Evolutionary conservation across 2,113 vertebrate genomes (phyloP).

Genomic region (Siniperca chuatsi): DNA sequence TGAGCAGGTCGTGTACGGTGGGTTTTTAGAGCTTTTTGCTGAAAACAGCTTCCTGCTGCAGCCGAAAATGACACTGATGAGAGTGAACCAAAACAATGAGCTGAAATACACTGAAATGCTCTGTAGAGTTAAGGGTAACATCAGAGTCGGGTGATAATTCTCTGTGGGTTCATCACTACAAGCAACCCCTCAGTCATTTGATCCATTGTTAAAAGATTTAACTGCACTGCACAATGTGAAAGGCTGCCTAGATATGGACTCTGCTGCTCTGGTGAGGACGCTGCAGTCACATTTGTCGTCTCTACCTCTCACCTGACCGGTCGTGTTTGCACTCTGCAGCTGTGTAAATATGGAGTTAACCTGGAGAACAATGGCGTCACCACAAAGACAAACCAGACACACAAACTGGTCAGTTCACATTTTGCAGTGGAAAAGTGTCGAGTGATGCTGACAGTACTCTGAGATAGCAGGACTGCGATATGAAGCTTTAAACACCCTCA

Average conservation of each 20-base stretch:
- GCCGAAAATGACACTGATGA: background rate
- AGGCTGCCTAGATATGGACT: too few species aligned
- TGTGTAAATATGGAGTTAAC: background rate
- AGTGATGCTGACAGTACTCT: background rate
- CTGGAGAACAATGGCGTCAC: conserved; percentile 6
- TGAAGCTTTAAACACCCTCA: background rate
- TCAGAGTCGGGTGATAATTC: too few species aligned
- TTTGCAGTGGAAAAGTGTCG: background rate
- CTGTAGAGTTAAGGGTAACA: background rate
- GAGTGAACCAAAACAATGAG: too few species aligned
- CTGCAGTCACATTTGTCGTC: too few species aligned
- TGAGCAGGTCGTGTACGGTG: background rate
- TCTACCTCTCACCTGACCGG: too few species aligned
- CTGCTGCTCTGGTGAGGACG: too few species aligned
- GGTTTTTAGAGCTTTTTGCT: too few species aligned
- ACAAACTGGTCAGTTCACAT: conserved; percentile 3
- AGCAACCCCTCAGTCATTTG: too few species aligned
- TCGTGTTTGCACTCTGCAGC: too few species aligned
- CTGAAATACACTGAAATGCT: too few species aligned
- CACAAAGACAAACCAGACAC: background rate
- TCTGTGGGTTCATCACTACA: background rate
- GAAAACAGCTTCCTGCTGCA: too few species aligned
- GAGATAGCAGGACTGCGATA: background rate
- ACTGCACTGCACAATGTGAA: too few species aligned
- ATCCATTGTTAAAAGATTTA: background rate